Evolutionary conservation across 2,888 invertebrate genomes (phyloP), one percentile per base, ranked within the genome.

Genomic region (Protonemura montana): DNA sequence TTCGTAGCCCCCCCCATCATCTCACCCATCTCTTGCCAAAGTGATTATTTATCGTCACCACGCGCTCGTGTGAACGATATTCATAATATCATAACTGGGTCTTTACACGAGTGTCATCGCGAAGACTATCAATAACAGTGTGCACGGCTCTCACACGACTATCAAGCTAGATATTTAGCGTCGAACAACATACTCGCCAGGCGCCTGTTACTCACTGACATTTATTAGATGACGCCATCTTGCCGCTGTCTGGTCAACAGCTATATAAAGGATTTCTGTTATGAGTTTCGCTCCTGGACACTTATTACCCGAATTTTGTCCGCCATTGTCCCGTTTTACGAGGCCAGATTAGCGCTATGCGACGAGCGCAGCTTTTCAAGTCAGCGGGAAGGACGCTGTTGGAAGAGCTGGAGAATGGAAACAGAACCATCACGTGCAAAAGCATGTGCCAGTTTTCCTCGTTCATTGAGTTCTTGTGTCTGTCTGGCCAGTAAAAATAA

Each of bases 21-120:
- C 84, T 3, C 26, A 28, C 84, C 27, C 59, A 42, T 26, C 84
- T 84, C 84, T 3, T 29, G 59, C 84, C 76, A 27, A 84, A 84
- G 84, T 84, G 84, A 84, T 84, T 84, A 84, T 84, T 84, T 84
- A 84, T 84, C 59, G 84, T 84, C 84, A 76, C 27, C 13, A 13
- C 59, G 59, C 13, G 76, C 28, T 81, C 28, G 29, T 29, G 42
- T 26, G 59, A 26, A 28, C 84, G 84, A 59, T 84, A 84, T 84
- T 84, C 84, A 84, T 59, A 59, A 59, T 84, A 84, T 84, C 76
- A 27, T 84, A 76, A 83, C 41, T 83, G 82, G 42, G 59, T 84
- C 84, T 84, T 84, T 84, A 84, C 42, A 84, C 27, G 84, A 28
- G 27, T 84, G 84, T 59, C 84, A 76, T n/a, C 25, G 35, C 16